Evolutionary conservation across 1,140 invertebrate species (phyloP).

Genomic region (Zaprionus capensis): DNA sequence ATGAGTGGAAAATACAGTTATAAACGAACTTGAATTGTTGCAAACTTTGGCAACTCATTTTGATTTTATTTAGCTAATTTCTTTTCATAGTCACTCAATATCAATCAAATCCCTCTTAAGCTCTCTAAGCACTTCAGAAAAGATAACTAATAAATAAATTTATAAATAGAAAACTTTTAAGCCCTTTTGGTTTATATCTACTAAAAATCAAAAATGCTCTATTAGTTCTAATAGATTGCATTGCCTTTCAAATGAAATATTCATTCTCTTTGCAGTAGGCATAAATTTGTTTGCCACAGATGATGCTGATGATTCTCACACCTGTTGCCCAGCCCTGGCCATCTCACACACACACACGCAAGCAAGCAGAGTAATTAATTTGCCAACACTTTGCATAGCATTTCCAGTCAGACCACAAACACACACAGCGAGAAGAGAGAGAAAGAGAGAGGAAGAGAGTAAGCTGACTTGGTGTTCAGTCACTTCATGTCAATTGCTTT

Average conservation of each 20-base stretch:
- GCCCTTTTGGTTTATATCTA: neutral
- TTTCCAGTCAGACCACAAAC: conserved; percentile 36
- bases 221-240: neutral
- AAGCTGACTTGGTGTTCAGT: conserved; percentile 35
- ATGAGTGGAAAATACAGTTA: neutral
- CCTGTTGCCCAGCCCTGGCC: conserved; percentile 33
- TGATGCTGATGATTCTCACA: conserved; percentile 22
- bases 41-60: neutral
- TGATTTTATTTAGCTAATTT: neutral
- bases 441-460: neutral
- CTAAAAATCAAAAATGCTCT: neutral
- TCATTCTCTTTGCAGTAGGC: neutral
- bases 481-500: conserved; percentile 74
- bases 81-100: neutral
- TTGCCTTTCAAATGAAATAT: neutral
- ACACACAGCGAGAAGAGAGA: neutral
- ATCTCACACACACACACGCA: conserved; percentile 5
- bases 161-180: neutral
- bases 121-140: neutral
- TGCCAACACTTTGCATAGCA: conserved; percentile 47
- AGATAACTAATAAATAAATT: neutral
- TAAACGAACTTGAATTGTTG: neutral
- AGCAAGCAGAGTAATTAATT: conserved; percentile 44
- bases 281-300: conserved; percentile 20
- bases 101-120: neutral